Evolutionary conservation across 2,797 vertebrate species (phyloP).

Genomic region (Lagocephalus sceleratus): DNA sequence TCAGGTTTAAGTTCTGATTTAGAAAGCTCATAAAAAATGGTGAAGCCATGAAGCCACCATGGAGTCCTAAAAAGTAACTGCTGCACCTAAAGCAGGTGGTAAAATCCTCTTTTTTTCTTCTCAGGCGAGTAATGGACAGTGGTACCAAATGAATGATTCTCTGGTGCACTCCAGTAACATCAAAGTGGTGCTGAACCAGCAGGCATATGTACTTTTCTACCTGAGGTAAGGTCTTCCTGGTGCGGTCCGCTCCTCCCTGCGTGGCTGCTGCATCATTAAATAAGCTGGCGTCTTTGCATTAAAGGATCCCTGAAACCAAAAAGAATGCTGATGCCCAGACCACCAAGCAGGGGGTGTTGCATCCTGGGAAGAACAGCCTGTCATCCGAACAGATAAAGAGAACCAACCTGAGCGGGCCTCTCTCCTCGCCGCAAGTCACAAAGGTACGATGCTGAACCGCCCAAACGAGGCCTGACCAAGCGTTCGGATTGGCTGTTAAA

Average conservation of each 20-base stretch:
- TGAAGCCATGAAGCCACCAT: no score
- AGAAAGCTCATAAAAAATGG: not conserved
- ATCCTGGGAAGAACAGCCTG: slow-evolving; percentile 64
- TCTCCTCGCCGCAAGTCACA: slow-evolving; percentile 72
- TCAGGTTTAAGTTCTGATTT: no score
- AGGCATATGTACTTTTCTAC: slow-evolving; percentile 96
- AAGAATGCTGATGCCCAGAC: slow-evolving; percentile 78
- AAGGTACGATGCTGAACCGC: slow-evolving; percentile 72
- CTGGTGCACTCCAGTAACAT: slow-evolving; percentile 91
- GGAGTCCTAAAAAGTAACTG: no score
- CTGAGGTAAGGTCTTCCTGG: slow-evolving; percentile 75
- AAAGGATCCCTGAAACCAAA: slow-evolving; percentile 82
- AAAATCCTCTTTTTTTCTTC: not conserved
- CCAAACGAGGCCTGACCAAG: not conserved
- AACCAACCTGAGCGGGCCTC: slow-evolving; percentile 68
- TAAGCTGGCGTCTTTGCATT: slow-evolving; percentile 10
- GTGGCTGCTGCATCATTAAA: slow-evolving; percentile 1
- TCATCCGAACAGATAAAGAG: slow-evolving; percentile 76
- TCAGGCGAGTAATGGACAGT: slow-evolving; percentile 93
- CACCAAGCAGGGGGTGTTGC: slow-evolving; percentile 68
- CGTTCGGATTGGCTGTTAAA: no score
- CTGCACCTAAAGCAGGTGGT: not conserved
- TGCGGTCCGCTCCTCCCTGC: not conserved
- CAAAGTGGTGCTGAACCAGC: slow-evolving; percentile 96
- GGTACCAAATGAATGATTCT: slow-evolving; percentile 98